Evolutionary conservation across 2,797 vertebrate species (phyloP).

Genomic region (Graptemys geographica): DNA sequence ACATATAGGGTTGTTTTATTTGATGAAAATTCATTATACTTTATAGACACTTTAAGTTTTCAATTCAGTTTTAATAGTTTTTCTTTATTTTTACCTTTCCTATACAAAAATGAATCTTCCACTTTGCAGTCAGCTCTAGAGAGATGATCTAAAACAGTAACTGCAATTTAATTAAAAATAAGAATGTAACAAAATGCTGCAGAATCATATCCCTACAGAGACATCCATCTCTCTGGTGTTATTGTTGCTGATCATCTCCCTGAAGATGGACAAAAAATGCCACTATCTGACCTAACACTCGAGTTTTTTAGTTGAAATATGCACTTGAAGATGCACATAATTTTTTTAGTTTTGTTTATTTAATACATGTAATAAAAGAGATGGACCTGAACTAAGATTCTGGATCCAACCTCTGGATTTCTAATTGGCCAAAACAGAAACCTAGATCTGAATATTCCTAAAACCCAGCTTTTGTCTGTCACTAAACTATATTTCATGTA

Average conservation of each 20-base stretch:
- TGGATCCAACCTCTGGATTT: not conserved
- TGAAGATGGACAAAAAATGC: not conserved
- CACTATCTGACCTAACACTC: not conserved
- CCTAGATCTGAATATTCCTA: not conserved
- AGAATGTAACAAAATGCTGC: not conserved
- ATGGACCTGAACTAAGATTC: not conserved
- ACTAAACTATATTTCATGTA: not conserved
- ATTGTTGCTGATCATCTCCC: not conserved
- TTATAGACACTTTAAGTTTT: not conserved
- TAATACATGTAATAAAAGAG: not conserved
- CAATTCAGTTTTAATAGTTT: not conserved
- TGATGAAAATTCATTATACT: not conserved
- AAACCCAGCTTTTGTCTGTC: not conserved
- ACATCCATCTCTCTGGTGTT: not conserved
- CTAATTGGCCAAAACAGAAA: not conserved
- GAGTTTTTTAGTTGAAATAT: not conserved
- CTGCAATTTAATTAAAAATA: not conserved
- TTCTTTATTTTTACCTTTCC: not conserved
- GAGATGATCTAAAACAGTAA: not conserved
- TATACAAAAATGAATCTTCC: constrained; percentile 4
- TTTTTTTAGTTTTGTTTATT: not conserved
- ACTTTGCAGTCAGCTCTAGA: not conserved
- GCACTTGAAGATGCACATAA: not conserved
- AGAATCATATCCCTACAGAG: not conserved
- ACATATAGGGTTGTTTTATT: not conserved